Evolutionary conservation across 2,113 vertebrate genomes (phyloP), one percentile per base, ranked within the genome.

Genomic region (Martes martes): DNA sequence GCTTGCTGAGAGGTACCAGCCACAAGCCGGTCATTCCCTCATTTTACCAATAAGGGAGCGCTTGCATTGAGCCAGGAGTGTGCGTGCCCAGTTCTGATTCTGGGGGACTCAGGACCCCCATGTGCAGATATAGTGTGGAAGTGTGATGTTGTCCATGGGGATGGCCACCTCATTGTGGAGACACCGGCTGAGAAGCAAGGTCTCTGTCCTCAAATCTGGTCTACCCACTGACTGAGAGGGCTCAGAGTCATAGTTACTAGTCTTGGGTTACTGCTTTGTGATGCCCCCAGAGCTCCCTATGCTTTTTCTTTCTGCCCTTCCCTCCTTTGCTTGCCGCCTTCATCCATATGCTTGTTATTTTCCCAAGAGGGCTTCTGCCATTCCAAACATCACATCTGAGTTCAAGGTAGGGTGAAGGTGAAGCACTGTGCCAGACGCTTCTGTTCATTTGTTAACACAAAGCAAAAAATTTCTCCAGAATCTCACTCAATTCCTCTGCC

Each of bases 71-170:
- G 21, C n/a, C 69, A 69, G 45, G 28, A 8, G 21, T 4, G 2
- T 21, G 28, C 18, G 9, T 3, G 52, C 9, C 6, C 9, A 1
- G 61, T 19, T 39, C 39, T n/a, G 36, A 23, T n/a, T 11, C 0
- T 23, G n/a, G 26, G 15, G 67, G 52, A 45, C 73, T 36, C 39
- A 59, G 87, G 28, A 65, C 11, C 9, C 23, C 76, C 28, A 23
- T 0, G 10, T 3, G 11, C 24, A 42, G 42, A 55, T 42, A 55
- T n/a, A 83, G 11, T 7, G n/a, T 79, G 91, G 81, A 65, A 24
- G 5, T 24, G 13, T 39, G 47, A 69, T 9, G 0, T 2, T 42
- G 47, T 24, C 33, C 33, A 2, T 0, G 6, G 4, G 10, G n/a
- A 63, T 9, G 0, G 26, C 33, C 55, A 31, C 55, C 31, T 76